These are phyloP conservation scores for Megaptera novaeangliae DNA, from an alignment of 2,113 vertebrate genomes.

Conservation along the genomic window DNA sequence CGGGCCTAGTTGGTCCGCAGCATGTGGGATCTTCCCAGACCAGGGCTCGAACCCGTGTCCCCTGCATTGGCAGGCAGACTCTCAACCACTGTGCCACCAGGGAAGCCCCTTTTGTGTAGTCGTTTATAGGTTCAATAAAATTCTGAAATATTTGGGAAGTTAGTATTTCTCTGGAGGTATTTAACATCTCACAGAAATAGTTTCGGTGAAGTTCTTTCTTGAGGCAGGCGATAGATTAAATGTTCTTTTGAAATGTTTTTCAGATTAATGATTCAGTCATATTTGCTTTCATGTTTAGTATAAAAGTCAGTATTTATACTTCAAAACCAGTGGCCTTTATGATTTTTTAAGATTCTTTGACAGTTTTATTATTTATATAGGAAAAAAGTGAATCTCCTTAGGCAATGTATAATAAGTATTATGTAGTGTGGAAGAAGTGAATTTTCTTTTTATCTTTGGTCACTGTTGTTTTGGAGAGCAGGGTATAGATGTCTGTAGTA, in stretches of 20 bases:
- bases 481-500: not conserved
- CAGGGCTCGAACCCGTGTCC: no score
- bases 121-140: not conserved
- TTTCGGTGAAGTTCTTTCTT: not conserved
- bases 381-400: not conserved
- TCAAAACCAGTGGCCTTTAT: slow-evolving; percentile 41
- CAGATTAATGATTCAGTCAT: slow-evolving; percentile 42
- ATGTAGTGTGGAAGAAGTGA: not conserved
- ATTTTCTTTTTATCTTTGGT: slow-evolving; percentile 20
- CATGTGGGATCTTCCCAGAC: no score
- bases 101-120: not conserved
- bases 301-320: slow-evolving; percentile 43
- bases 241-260: slow-evolving; percentile 40
- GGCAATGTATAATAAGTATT: not conserved
- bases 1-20: no score
- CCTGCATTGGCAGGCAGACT: no score
- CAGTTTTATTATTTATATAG: slow-evolving; percentile 22
- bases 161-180: not conserved
- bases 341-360: slow-evolving; percentile 19
- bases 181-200: slow-evolving; percentile 15
- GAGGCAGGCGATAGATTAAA: slow-evolving; percentile 33
- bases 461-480: not conserved
- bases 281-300: slow-evolving; percentile 47
- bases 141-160: slow-evolving; percentile 1
- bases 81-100: no score